Percentiles rank a stretch among this genome's conserved stretches.
These are phyloP conservation scores for Amphipyra tragopoginis DNA, from an alignment of 2,888 invertebrate species.

Conservation along the genomic window DNA sequence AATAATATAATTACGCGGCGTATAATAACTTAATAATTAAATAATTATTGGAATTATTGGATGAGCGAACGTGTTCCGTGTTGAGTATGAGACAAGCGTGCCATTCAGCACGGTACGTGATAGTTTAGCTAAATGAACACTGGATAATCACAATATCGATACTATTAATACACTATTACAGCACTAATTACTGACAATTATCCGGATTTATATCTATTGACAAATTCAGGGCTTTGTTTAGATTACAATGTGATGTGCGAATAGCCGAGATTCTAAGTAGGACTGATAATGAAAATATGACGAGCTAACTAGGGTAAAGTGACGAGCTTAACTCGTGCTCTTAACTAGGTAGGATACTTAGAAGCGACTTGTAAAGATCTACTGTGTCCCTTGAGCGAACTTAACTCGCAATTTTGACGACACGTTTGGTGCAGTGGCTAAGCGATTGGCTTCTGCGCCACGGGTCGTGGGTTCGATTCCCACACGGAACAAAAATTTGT, in stretches of 20 bases:
- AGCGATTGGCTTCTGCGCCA: too few relatives aligned
- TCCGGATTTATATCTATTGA: slow-evolving; percentile 37
- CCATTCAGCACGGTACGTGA: slow-evolving; percentile 48
- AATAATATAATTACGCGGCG: slow-evolving; percentile 58
- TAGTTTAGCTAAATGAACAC: slow-evolving; percentile 51
- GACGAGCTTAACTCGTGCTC: too few relatives aligned
- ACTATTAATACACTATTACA: slow-evolving; percentile 20
- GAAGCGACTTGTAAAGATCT: too few relatives aligned
- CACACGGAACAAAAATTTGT: too few relatives aligned
- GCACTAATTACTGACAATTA: slow-evolving; percentile 44
- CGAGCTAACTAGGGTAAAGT: neutral
- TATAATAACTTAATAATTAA: slow-evolving; percentile 58
- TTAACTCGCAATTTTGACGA: too few relatives aligned
- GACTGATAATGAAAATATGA: slow-evolving; percentile 6
- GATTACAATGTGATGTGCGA: slow-evolving; percentile 8
- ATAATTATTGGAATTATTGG: slow-evolving; percentile 54
- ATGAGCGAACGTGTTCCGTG: slow-evolving; percentile 59
- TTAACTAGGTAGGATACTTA: too few relatives aligned
- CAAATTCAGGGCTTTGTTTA: slow-evolving; percentile 27
- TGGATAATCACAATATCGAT: slow-evolving; percentile 21
- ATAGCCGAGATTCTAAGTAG: slow-evolving; percentile 8
- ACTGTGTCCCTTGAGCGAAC: too few relatives aligned
- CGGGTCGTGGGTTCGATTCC: too few relatives aligned
- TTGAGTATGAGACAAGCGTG: slow-evolving; percentile 29
- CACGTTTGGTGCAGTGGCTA: too few relatives aligned